Evolutionary conservation across 2,113 vertebrate species (phyloP), one percentile per base, ranked within the genome.

Genomic region (Pipa parva): DNA sequence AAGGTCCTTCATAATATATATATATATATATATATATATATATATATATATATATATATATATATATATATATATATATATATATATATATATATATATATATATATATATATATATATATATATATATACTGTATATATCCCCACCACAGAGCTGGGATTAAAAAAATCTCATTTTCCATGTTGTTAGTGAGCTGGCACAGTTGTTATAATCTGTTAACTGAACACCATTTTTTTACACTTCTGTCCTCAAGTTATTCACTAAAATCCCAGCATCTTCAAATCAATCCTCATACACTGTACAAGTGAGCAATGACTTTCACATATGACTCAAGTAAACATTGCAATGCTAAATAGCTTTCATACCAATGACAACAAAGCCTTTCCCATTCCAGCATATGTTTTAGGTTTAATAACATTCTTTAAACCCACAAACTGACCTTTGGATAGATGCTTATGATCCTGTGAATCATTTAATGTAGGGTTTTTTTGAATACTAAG

Each of bases 321-420:
- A 72, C 55, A 75, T 15, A 61, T 26, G 65, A 69, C 48, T 78
- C 69, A 66, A 79, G 73, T 73, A 81, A 79, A 79, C 71, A 70
- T 48, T 60, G 67, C 58, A 73, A 28, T 73, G 68, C 58, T 79
- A 81, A 49, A 20, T 39, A 74, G 72, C 77, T 80, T 77, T 72
- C 79, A 77, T 70, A 77, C 51, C 75, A 78, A 63, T 31, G 58
- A 9, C 2, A 71, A 59, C 59, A 81, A 79, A 76, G 65, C 63
- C 63, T 63, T 74, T 13, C 33, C 11, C 46, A 75, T 81, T 52
- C 72, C 64, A 72, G 78, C 80, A 88, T 81, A 76, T 84, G 83
- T 31, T 82, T 83, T 75, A 71, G 71, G 72, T 82, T 85, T 75
- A 59, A 74, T 67, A 82, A 79, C 71, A 69, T 60, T 79, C 77